Conservation (phyloP, 2,113 vertebrate species). For the Aspidoscelis tigris region DNA sequence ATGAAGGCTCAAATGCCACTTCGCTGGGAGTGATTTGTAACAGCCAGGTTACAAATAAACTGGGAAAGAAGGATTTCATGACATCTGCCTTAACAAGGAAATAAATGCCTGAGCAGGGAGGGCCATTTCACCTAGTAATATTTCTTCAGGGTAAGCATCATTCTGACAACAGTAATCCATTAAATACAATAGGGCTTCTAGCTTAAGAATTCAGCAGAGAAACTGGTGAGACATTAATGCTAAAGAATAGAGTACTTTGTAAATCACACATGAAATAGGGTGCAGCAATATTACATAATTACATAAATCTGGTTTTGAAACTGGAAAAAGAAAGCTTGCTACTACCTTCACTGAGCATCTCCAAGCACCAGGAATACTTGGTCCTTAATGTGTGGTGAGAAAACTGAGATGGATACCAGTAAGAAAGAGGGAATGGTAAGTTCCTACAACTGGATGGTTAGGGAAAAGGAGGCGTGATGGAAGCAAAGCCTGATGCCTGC, state of each 20-base stretch:
- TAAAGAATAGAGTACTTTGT: background rate
- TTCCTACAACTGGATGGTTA: no score
- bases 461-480: no score
- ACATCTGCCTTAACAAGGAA: background rate
- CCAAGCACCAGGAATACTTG: no score
- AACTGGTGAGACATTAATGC: fast-evolving
- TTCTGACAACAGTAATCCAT: background rate
- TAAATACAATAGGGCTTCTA: background rate
- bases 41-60: background rate
- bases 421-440: no score
- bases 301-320: fast-evolving
- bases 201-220: fast-evolving
- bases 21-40: background rate
- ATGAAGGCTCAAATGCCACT: background rate
- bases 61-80: background rate
- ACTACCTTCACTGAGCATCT: no score
- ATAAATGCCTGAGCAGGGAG: slow-evolving; percentile 8
- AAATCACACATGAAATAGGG: fast-evolving
- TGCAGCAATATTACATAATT: fast-evolving
- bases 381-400: no score
- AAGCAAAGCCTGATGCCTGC: no score
- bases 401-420: no score
- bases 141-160: background rate
- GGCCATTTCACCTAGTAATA: slow-evolving; percentile 8
- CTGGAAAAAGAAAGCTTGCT: background rate